Evolutionary conservation across 1,140 invertebrate species (phyloP), one percentile per base, ranked within the genome.

Genomic region (Aphidius ervi): DNA sequence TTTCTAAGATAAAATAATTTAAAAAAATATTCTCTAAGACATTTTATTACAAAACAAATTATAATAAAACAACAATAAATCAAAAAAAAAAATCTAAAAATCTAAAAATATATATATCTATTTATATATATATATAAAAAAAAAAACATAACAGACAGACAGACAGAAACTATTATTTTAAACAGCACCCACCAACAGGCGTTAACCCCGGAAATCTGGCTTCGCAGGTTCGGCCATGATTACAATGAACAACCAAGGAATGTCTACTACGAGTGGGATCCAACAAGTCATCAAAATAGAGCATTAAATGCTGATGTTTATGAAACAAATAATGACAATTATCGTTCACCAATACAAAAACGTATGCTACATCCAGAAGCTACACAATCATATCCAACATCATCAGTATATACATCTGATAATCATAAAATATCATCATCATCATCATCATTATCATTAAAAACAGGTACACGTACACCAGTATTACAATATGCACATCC

Each of bases 401-500:
- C 87, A 0, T 72, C 81, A 4, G 74, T 85, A 59, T 89, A 89
- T 64, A 78, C 77, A 0, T 79, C 83, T 0, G 81, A 82, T 42
- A 71, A 65, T 55, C 71, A 74, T 42, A 75, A 74, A 45, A 76
- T 72, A 45, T 74, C 82, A 0, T 77, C 81, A 0, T 31, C 23
- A 31, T 31, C 23, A 31, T 31, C 23, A 31, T 31, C 23, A 31
- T 74, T 83, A 0, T 81, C 77, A 2, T 82, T 88, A 58, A 88
- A 88, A 66, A 84, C 88, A 65, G 87, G 86, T 46, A 85, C 86
- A 0, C 77, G 88, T 52, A 85, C 87, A 20, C 89, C 89, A 1
- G 87, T 91, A 5, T 76, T 90, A 2, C 88, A 90, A 65, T 91
- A 91, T 65, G 88, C 88, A 6, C 88, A 91, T 72, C 89, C 89